These are phyloP conservation scores for Dynastes tityus DNA, from an alignment of 2,888 invertebrate genomes.

Conservation along the genomic window DNA sequence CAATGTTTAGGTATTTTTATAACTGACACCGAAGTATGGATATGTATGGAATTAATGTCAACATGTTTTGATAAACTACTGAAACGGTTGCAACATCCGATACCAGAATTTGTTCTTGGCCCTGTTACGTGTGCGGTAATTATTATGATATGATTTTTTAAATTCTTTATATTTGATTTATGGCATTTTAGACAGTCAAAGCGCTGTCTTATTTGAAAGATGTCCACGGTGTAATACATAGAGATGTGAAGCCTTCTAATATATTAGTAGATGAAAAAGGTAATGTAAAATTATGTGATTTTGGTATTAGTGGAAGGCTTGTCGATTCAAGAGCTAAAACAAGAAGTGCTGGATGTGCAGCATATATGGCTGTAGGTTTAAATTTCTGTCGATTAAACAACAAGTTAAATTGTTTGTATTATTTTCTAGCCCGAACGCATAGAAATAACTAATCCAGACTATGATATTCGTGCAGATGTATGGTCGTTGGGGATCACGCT, in stretches of 20 bases:
- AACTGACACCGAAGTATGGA: slow-evolving; percentile 98
- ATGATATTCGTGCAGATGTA: slow-evolving; percentile 99
- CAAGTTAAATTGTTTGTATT: not conserved
- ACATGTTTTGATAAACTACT: slow-evolving; percentile 98
- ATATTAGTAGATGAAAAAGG: slow-evolving; percentile 96
- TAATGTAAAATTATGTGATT: slow-evolving; percentile 98
- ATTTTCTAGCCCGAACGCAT: slow-evolving; percentile 91
- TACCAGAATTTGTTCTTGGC: slow-evolving; percentile 96
- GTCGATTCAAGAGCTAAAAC: slow-evolving; percentile 99
- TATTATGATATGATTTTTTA: not conserved
- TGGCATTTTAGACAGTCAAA: slow-evolving; percentile 84
- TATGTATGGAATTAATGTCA: slow-evolving; percentile 99
- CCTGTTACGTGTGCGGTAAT: slow-evolving; percentile 95
- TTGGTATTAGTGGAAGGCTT: slow-evolving; percentile 98
- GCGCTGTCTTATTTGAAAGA: slow-evolving; percentile 98
- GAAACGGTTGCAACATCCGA: slow-evolving; percentile 87
- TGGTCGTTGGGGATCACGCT: slow-evolving; percentile 98
- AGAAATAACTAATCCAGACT: slow-evolving; percentile 95
- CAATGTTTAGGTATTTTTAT: slow-evolving; percentile 98
- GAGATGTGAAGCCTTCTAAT: slow-evolving; percentile 99
- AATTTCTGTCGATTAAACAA: not conserved
- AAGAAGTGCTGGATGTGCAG: slow-evolving; percentile 97
- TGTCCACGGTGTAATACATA: slow-evolving; percentile 96
- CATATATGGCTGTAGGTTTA: slow-evolving; percentile 95
- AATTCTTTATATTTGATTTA: not conserved